Percentiles rank a stretch among this genome's conserved stretches.
These are phyloP conservation scores for human DNA, from an alignment of 2,113 vertebrate genomes.

Conservation along the genomic window DNA sequence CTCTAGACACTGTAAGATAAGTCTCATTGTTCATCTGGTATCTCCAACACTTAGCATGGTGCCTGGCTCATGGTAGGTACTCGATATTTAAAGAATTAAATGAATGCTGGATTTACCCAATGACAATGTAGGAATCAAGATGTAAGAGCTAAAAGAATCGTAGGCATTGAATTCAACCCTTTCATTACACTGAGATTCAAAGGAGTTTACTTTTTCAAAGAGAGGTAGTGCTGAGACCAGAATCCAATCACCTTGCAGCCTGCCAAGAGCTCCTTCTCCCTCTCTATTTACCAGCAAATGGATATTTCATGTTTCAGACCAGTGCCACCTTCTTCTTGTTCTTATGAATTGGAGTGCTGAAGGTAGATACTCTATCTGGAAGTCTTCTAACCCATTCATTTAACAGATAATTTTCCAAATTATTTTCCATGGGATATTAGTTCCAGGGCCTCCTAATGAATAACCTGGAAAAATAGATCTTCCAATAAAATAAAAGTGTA, in stretches of 20 bases:
- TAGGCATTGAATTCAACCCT: background rate
- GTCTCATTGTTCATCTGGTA: background rate
- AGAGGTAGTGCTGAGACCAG: background rate
- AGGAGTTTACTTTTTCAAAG: background rate
- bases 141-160: background rate
- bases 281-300: constrained; percentile 2
- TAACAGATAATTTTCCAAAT: constrained; percentile 36
- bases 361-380: background rate
- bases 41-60: background rate
- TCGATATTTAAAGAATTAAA: constrained; percentile 5
- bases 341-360: background rate
- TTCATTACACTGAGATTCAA: background rate
- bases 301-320: constrained; percentile 1
- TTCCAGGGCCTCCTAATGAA: constrained; percentile 22
- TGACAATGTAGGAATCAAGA: background rate
- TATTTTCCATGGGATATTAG: background rate
- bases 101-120: background rate
- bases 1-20: background rate
- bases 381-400: background rate
- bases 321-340: background rate
- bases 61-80: background rate
- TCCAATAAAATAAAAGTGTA: constrained; percentile 15
- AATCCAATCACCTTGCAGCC: background rate
- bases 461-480: background rate
- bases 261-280: background rate